Percentiles rank a stretch among this genome's conserved stretches.
Evolutionary conservation across 2,797 vertebrate species (phyloP).

Genomic region (Sus cebifrons): DNA sequence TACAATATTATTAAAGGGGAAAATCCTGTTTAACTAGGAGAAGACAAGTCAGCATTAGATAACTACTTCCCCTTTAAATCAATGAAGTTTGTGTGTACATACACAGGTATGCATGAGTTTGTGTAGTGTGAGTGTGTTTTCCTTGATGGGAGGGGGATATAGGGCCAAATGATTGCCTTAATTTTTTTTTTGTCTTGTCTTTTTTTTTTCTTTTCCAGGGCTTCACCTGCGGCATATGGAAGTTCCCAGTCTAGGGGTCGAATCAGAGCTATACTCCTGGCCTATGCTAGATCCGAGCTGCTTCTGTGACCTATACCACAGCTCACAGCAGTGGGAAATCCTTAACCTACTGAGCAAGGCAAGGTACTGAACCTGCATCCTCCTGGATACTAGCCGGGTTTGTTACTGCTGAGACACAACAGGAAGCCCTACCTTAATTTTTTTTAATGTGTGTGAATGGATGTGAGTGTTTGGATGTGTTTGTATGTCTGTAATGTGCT

Average conservation of each 20-base stretch:
- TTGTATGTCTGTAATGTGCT: background rate
- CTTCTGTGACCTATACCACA: no score
- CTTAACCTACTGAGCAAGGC: no score
- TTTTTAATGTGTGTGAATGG: background rate
- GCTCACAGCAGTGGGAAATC: no score
- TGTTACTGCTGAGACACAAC: no score
- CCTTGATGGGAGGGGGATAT: background rate
- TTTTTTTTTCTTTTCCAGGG: no score
- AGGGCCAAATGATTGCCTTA: background rate
- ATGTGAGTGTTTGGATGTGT: background rate
- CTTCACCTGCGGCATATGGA: no score
- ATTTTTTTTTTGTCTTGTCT: background rate
- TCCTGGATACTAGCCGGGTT: no score
- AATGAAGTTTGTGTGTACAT: background rate
- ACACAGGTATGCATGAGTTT: background rate
- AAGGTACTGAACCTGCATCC: no score
- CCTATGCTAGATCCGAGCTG: no score
- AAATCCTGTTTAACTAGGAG: background rate
- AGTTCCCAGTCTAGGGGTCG: no score
- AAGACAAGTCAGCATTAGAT: slow-evolving; percentile 15
- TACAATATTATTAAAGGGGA: background rate
- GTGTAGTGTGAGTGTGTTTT: background rate
- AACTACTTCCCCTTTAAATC: background rate
- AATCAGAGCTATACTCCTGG: no score
- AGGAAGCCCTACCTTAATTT: no score